Base-by-base conservation (phyloP, 1,140 invertebrate species). In the Sminthurinus signatus region DNA sequence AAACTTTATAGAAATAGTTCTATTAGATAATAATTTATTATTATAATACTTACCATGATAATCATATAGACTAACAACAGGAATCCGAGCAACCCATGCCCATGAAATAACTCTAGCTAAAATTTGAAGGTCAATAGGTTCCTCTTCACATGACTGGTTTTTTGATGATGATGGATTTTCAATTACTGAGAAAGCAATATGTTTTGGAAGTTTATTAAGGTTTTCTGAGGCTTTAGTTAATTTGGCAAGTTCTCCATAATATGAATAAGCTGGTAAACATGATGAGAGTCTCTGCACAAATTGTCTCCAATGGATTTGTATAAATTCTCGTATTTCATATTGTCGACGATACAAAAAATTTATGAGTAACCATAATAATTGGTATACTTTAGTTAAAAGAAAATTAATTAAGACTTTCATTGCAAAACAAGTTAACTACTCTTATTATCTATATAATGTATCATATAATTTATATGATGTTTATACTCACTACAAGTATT, bases 61-160 rank as follows among this genome's bases (percentile, higher is more conserved):
- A 57, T 71, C 69, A 57, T 71, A 71, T 23, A 71, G 42, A 48
- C 62, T 71, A 39, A 71, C 46, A 14, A 61, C 43, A 43, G 62
- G 66, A 57, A 68, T 68, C 32, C 64, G 32, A 21, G 60, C 62
- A 14, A 56, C 62, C 60, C 62, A 68, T 0, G 65, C 57, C 65
- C 66, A 71, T 12, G 48, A 54, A 27, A 71, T 52, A 12, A 68
- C 56, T 60, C 54, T 68, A n/a, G 65, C 63, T 12, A 71, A 32
- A 3, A 42, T n/a, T 31, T 62, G 50, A 5, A 70, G 29, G 42
- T 70, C 58, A 17, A 54, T 51, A 14, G 32, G 28, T 28, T 66
- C 55, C 2, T 14, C 21, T n/a, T n/a, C n/a, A n/a, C n/a, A n/a
- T n/a, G n/a, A n/a, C 4, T 29, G 23, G 62, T 59, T 51, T 43